Evolutionary conservation across 2,888 invertebrate species (phyloP).

Genomic region (Tillus elongatus): DNA sequence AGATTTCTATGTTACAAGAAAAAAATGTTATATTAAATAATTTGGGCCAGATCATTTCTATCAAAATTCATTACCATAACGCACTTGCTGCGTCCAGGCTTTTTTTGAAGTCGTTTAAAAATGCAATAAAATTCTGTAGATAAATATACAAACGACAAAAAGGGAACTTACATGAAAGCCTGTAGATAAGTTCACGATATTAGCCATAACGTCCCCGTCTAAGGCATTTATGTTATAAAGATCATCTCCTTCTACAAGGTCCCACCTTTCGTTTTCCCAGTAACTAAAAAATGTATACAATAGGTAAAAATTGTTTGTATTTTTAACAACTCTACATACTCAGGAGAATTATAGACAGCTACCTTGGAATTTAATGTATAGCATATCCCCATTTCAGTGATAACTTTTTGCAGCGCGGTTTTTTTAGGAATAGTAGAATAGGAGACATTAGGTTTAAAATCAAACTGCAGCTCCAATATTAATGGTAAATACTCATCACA

Average conservation of each 20-base stretch:
- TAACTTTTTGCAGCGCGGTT: slow-evolving; percentile 38
- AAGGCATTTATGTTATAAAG: slow-evolving; percentile 54
- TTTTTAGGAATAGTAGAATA: slow-evolving; percentile 28
- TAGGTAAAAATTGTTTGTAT: neutral
- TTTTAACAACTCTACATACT: slow-evolving; percentile 37
- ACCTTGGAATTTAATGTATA: slow-evolving; percentile 55
- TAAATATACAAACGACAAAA: neutral
- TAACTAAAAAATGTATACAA: slow-evolving; percentile 40
- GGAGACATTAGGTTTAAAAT: slow-evolving; percentile 43
- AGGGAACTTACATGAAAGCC: slow-evolving; percentile 5
- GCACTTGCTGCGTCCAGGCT: no score
- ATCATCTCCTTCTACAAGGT: slow-evolving; percentile 37
- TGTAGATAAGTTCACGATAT: slow-evolving; percentile 7
- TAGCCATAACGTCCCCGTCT: slow-evolving; percentile 51
- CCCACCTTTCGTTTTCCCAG: slow-evolving; percentile 49
- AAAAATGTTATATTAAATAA: no score
- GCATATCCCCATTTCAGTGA: slow-evolving; percentile 60
- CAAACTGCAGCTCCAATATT: slow-evolving; percentile 43
- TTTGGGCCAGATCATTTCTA: no score
- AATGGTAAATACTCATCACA: slow-evolving; percentile 48
- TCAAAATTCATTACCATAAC: no score
- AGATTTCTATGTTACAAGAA: no score
- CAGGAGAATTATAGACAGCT: slow-evolving; percentile 48
- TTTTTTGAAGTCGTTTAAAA: no score
- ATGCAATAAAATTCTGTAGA: no score